Evolutionary conservation across 2,888 invertebrate species (phyloP).

Genomic region (Tortricodes alternella): DNA sequence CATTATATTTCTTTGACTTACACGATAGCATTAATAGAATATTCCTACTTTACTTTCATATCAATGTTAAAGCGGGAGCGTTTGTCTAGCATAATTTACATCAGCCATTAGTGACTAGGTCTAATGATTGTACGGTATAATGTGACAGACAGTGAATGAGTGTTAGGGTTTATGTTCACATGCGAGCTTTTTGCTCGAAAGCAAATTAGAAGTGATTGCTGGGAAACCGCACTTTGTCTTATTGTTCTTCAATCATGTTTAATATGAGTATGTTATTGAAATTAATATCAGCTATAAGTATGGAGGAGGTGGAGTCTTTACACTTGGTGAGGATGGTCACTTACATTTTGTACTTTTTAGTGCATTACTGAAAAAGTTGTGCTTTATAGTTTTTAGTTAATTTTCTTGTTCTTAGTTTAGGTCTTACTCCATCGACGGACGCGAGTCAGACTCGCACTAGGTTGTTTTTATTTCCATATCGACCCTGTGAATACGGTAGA

Average conservation of each 20-base stretch:
- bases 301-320: too few relatives aligned
- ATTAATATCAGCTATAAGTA: too few relatives aligned
- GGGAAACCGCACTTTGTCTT: not conserved
- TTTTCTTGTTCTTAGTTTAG: too few relatives aligned
- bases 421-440: too few relatives aligned
- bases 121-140: conserved; percentile 11
- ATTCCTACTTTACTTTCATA: conserved; percentile 52
- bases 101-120: conserved; percentile 10
- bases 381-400: too few relatives aligned
- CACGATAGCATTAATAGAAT: conserved; percentile 52
- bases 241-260: not conserved
- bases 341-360: too few relatives aligned
- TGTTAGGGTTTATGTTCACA: not conserved
- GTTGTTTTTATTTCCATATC: too few relatives aligned
- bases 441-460: too few relatives aligned
- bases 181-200: not conserved
- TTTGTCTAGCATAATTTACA: conserved; percentile 39
- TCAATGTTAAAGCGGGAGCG: conserved; percentile 50
- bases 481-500: too few relatives aligned
- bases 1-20: conserved; percentile 53
- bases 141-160: conserved; percentile 19
- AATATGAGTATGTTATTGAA: too few relatives aligned
- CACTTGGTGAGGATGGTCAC: too few relatives aligned
- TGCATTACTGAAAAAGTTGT: too few relatives aligned
- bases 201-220: not conserved